Evolutionary conservation across 2,888 invertebrate genomes (phyloP).

Genomic region (Calephelis perditalis): DNA sequence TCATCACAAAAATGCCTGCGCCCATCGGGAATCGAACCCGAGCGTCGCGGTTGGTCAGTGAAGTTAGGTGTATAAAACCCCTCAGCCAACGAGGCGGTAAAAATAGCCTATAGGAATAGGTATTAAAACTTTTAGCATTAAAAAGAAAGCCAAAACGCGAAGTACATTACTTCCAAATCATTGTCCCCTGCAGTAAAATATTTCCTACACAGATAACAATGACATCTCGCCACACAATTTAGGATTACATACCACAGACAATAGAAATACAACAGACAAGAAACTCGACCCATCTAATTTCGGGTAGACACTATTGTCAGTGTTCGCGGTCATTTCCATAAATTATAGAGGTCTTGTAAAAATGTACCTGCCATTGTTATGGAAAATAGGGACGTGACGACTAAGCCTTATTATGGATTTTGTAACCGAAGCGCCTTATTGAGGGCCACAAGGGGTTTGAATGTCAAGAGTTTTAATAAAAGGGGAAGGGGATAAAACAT

Average conservation of each 20-base stretch:
- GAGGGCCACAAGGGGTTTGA: constrained; percentile 21
- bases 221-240: neutral
- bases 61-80: too few species aligned
- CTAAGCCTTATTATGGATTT: constrained; percentile 55
- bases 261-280: constrained; percentile 62
- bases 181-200: neutral
- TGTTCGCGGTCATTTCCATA: constrained; percentile 75
- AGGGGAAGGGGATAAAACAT: constrained; percentile 2
- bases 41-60: too few species aligned
- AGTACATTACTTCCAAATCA: too few species aligned
- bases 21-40: too few species aligned
- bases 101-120: too few species aligned
- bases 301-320: constrained; percentile 74
- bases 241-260: constrained; percentile 36
- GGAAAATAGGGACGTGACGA: constrained; percentile 64
- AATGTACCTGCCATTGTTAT: constrained; percentile 72
- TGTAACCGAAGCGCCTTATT: constrained; percentile 41
- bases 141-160: too few species aligned
- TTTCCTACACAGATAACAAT: neutral
- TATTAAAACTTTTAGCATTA: too few species aligned
- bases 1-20: too few species aligned
- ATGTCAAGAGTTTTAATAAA: constrained; percentile 11
- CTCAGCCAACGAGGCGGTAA: too few species aligned
- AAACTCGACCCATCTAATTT: constrained; percentile 71
- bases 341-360: constrained; percentile 58